Evolutionary conservation across 2,113 vertebrate genomes (phyloP), one percentile per base, ranked within the genome.

Genomic region (Rhea americana): DNA sequence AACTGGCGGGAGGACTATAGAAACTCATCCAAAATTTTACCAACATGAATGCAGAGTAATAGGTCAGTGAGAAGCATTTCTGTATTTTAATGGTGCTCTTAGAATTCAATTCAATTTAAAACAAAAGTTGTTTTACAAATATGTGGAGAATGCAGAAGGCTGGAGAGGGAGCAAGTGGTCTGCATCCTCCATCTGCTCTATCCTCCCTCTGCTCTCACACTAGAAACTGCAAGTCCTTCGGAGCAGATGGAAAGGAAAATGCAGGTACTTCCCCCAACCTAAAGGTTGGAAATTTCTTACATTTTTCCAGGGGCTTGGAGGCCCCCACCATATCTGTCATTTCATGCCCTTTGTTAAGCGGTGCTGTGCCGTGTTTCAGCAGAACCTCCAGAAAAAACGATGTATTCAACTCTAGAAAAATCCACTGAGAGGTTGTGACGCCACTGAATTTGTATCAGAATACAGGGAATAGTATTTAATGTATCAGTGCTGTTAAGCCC

Each of bases 41-140:
- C 74, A 93, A 82, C 86, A 87, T 96, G 95, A 96, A 96, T 96
- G 90, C 94, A 92, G 93, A 96, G 95, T 94, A 94, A 93, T 95
- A 96, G 96, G 96, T 96, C 96, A 96, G 95, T 25, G 92, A 95
- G 94, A 94, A 96, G 94, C 92, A 89, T 92, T 95, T 93, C 90
- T 94, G 94, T 94, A 68, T 95, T 95, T 94, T 92, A 96, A 94
- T 96, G 86, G 95, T 50, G 56, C 95, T 82, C 78, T 94, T 70
- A 90, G 96, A 96, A 96, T 94, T 93, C 93, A 87, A 94, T 95
- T 95, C 83, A 93, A 39, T 93, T 94, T 93, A 89, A 90, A 96
- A 96, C 94, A 96, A 96, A 96, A 95, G 90, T 96, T 96, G 96
- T 93, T 95, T 96, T 87, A 95, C 88, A 94, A 96, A 95, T 95